phyloP scores from a whole-genome alignment of 2,888 invertebrate species.

The Eupithecia subumbrata region DNA sequence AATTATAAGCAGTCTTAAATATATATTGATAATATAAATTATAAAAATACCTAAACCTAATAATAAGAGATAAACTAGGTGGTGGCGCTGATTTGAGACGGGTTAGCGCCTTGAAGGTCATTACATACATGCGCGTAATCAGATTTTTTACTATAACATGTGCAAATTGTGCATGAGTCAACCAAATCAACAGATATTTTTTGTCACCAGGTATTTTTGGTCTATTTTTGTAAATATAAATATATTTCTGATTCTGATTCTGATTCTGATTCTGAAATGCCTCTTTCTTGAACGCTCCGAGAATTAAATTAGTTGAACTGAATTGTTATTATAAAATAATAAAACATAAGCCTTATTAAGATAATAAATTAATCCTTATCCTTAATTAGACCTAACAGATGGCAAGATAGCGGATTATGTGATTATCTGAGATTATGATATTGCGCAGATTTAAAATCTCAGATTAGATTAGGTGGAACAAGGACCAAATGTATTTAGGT shows the following conservation, averaged over 20 bases:
- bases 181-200: neutral
- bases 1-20: too few species aligned
- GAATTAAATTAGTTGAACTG: neutral
- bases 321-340: neutral
- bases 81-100: too few species aligned
- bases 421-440: constrained; percentile 38
- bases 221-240: neutral
- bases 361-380: constrained; percentile 36
- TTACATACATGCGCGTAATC: neutral
- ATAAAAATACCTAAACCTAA: too few species aligned
- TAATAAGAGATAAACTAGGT: too few species aligned
- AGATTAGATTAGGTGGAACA: neutral
- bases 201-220: neutral
- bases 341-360: neutral
- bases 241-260: too few species aligned
- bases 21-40: too few species aligned
- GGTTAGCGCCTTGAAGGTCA: too few species aligned
- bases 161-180: neutral
- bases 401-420: constrained; percentile 30
- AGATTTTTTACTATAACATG: neutral
- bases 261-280: too few species aligned
- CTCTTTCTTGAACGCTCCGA: neutral
- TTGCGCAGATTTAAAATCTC: constrained; percentile 25
- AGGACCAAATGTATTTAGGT: constrained; percentile 1
- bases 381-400: constrained; percentile 34